These are phyloP conservation scores for Buphagus erythrorhynchus DNA, from an alignment of 2,797 vertebrate genomes.

Conservation along the genomic window DNA sequence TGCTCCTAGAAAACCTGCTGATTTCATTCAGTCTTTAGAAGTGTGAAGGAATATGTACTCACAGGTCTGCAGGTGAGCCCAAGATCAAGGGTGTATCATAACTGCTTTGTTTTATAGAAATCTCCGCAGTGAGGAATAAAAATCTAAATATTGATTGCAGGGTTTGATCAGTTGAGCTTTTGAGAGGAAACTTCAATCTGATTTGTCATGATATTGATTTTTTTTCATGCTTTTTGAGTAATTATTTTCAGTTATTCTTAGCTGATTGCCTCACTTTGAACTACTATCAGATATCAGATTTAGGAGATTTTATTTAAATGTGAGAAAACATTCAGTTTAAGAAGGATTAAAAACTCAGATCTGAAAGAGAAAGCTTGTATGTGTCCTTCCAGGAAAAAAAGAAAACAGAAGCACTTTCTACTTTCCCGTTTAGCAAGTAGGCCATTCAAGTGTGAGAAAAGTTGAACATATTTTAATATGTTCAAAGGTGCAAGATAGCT, in stretches of 20 bases:
- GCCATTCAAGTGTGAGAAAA: background rate
- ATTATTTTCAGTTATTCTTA: conserved; percentile 44
- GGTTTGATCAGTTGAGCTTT: conserved; percentile 40
- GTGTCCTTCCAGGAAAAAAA: background rate
- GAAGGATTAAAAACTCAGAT: background rate
- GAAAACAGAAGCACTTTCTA: background rate
- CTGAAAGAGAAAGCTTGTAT: background rate
- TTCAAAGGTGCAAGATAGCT: conserved; percentile 4
- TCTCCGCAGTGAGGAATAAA: background rate
- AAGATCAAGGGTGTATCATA: background rate
- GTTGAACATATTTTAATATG: background rate
- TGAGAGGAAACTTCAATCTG: conserved; percentile 29
- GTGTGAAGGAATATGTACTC: background rate
- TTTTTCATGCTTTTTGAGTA: background rate
- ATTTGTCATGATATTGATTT: conserved; percentile 28
- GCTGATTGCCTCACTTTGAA: conserved; percentile 29
- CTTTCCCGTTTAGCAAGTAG: background rate
- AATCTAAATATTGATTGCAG: conserved; percentile 40
- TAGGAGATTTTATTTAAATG: background rate
- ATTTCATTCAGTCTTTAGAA: background rate
- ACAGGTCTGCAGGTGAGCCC: background rate
- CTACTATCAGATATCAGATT: conserved; percentile 28
- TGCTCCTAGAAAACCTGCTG: background rate
- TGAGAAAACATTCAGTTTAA: conserved; percentile 14
- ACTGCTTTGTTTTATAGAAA: background rate